Conservation (phyloP, 1,140 invertebrate species). For the Polyergus mexicanus region DNA sequence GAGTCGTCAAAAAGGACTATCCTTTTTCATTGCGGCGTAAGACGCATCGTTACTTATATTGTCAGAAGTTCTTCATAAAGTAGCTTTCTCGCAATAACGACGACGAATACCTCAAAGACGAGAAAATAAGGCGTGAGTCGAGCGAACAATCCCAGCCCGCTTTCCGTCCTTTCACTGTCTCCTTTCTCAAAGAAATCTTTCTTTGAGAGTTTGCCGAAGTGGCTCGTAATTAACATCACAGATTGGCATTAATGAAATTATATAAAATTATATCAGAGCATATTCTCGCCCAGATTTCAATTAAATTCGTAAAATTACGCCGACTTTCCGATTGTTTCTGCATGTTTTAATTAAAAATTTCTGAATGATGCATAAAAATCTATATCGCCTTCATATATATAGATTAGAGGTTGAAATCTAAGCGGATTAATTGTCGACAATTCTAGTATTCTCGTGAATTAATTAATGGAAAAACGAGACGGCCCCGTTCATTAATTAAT, state of each 20-base stretch:
- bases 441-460: slow-evolving; percentile 45
- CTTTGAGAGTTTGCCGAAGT: slow-evolving; percentile 1
- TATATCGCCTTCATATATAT: not conserved
- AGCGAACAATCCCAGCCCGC: slow-evolving; percentile 16
- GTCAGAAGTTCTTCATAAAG: slow-evolving; percentile 55
- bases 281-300: slow-evolving; percentile 11
- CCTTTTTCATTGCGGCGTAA: slow-evolving; percentile 18
- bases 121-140: slow-evolving; percentile 24
- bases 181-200: slow-evolving; percentile 9
- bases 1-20: slow-evolving; percentile 23
- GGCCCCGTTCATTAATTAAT: slow-evolving; percentile 46
- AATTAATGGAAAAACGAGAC: slow-evolving; percentile 60
- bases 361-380: not conserved
- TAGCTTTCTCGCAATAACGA: slow-evolving; percentile 52
- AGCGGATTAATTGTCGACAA: slow-evolving; percentile 50
- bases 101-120: slow-evolving; percentile 36
- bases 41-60: slow-evolving; percentile 38
- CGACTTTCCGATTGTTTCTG: slow-evolving; percentile 6
- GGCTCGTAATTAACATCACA: slow-evolving; percentile 17
- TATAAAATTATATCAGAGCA: slow-evolving; percentile 3
- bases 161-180: not conserved
- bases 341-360: slow-evolving; percentile 48
- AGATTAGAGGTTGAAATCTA: slow-evolving; percentile 43
- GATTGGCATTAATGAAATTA: slow-evolving; percentile 20
- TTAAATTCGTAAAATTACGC: slow-evolving; percentile 21